Evolutionary conservation across 2,888 invertebrate species (phyloP).

Genomic region (Scrobipalpa atriplicella): DNA sequence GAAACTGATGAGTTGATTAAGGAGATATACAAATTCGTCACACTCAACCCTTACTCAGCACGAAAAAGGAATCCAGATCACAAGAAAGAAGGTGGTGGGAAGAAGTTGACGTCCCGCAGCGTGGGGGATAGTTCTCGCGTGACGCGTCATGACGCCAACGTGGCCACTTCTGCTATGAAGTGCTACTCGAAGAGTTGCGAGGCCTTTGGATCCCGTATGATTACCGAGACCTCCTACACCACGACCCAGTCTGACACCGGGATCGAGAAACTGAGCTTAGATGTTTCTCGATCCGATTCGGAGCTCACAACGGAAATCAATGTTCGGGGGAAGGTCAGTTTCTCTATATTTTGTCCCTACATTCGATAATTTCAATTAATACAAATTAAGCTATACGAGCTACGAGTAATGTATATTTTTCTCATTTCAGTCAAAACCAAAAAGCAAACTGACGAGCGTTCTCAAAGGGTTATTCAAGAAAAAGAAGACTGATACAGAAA

Average conservation of each 20-base stretch:
- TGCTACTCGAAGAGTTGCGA: slow-evolving; percentile 73
- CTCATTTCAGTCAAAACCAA: slow-evolving; percentile 17
- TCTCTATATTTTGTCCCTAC: background rate
- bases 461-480: slow-evolving; percentile 61
- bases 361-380: too few species aligned
- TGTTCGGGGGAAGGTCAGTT: slow-evolving; percentile 49
- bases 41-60: slow-evolving; percentile 50
- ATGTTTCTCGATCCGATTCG: slow-evolving; percentile 52
- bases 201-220: slow-evolving; percentile 58
- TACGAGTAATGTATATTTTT: background rate
- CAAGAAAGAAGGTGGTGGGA: slow-evolving; percentile 25
- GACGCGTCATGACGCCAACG: slow-evolving; percentile 60
- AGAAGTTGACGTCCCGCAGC: slow-evolving; percentile 53
- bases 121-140: slow-evolving; percentile 54
- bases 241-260: slow-evolving; percentile 67
- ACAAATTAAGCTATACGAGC: too few species aligned
- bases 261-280: slow-evolving; percentile 61
- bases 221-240: slow-evolving; percentile 50
- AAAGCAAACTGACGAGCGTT: slow-evolving; percentile 49
- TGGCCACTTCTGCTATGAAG: slow-evolving; percentile 61
- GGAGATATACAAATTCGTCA: slow-evolving; percentile 71
- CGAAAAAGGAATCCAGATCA: slow-evolving; percentile 32
- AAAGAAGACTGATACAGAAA: slow-evolving; percentile 61
- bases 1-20: slow-evolving; percentile 71
- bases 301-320: slow-evolving; percentile 49